Conservation (phyloP, 2,797 vertebrate species). For the Girardinus metallicus region DNA sequence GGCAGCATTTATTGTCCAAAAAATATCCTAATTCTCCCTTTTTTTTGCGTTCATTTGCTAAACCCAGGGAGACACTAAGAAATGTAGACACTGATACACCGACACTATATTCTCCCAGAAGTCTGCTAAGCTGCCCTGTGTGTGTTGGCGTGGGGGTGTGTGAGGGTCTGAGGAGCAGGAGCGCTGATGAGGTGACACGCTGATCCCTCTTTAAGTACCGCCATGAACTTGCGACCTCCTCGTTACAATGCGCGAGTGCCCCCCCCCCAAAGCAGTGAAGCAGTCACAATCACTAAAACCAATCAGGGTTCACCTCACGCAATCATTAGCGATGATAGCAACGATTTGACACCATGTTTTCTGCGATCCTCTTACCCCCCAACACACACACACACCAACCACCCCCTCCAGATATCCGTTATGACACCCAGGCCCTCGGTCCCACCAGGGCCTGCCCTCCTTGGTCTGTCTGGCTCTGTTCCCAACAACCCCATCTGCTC, state of each 20-base stretch:
- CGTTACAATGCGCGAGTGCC: conserved; percentile 37
- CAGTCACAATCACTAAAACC: conserved; percentile 30
- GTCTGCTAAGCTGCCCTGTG: conserved; percentile 37
- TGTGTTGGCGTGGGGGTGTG: conserved; percentile 21
- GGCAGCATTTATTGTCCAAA: conserved; percentile 29
- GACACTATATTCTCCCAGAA: conserved; percentile 36
- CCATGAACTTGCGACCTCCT: conserved; percentile 50
- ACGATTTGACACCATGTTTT: conserved; percentile 64
- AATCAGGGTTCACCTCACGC: conserved; percentile 54
- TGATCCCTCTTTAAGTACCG: conserved; percentile 59
- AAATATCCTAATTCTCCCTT: conserved; percentile 37
- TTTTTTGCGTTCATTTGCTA: conserved; percentile 39
- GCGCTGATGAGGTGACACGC: conserved; percentile 65
- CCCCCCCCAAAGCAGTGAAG: conserved; percentile 15
- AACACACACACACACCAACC: not conserved
- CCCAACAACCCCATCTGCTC: conserved; percentile 78
- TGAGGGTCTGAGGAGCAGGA: conserved; percentile 42
- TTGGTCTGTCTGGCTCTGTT: conserved; percentile 65
- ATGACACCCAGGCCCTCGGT: conserved; percentile 45
- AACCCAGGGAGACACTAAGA: conserved; percentile 38
- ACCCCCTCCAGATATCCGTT: conserved; percentile 6
- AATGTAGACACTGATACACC: conserved; percentile 35
- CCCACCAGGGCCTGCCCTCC: conserved; percentile 44
- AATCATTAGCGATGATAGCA: conserved; percentile 50
- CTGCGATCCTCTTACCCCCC: conserved; percentile 39